Base-by-base conservation (phyloP, 2,888 invertebrate species). In the Mesoligia furuncula region DNA sequence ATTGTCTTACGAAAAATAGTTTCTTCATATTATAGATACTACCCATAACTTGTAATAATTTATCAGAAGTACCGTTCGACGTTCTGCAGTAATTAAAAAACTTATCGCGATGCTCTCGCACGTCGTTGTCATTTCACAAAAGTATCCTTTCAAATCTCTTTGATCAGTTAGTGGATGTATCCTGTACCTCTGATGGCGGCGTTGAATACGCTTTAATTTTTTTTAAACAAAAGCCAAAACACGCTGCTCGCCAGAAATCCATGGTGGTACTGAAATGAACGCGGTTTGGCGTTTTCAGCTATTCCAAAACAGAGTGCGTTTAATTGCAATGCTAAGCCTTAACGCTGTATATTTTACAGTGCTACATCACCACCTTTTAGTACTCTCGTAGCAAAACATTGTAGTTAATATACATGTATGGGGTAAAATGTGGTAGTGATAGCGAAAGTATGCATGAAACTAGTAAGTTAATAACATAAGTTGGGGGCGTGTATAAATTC, bases 381-480 rank as follows among this genome's bases (percentile, higher is more conserved):
- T 36, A 42, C 48, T 45, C 51, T 61, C 51, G 5, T 36, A 67
- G 20, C 69, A 42, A 57, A 42, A 77, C 66, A 67, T 27, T 36
- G 48, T 71, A 67, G 27, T 71, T 57, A 71, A 67, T 66, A 65
- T 39, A 73, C 61, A 54, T n/a, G 51, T 83, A 83, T 76, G 70
- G 74, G 74, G 64, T 77, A 71, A 71, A 82, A 70, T 78, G 81
- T 79, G 77, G 73, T 78, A 87, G 88, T 80, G 71, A 72, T 79
- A 91, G 90, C 88, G 90, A 91, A 92, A 92, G 92, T 92, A 93
- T 93, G 90, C 92, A 90, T 87, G 82, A 89, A 90, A 92, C 92
- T 91, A 91, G 93, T 90, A 91, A 92, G 93, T 95, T 95, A 95
- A 95, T 95, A 95, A 94, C 94, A 89, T 90, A 95, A 95, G 94